Base-by-base conservation (phyloP, 2,888 invertebrate genomes). In the Agriopis aurantiaria region DNA sequence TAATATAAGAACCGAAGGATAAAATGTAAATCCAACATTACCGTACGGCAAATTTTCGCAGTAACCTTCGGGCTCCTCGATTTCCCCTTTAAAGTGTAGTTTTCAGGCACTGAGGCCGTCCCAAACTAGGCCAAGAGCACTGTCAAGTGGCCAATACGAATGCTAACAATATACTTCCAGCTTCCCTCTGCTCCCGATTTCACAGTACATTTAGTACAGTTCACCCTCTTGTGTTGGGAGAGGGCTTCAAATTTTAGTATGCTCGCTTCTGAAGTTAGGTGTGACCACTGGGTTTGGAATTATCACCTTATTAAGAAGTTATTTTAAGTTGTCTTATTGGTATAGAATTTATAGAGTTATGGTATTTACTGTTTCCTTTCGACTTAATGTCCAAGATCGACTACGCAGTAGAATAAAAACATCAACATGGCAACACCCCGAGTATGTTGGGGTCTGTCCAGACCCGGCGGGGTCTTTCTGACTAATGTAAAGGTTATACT, bases 81-180 rank as follows among this genome's bases (percentile, higher is more conserved):
- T 40, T 52, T 12, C 61, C 41, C n/a, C 62, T 52, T n/a, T n/a
- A n/a, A 40, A 46, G 49, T 51, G 57, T 57, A 52, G 52, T 57
- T 61, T 65, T 52, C 57, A 69, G 65, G 56, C 45, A 68, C 62
- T 64, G 4, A 56, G 51, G 23, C 41, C 55, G 53, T 52, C 51
- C 45, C 23, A 41, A 46, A 65, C 61, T 65, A 57, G 56, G 61
- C 61, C 65, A 69, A 69, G 65, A 69, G 69, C 65, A 10, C 52
- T 12, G 65, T 69, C 56, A 57, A 69, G 65, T 57, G 65, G 65
- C 65, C 65, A 65, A 65, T 57, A 61, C 65, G 57, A 58, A 63
- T 58, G 68, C 58, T 68, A 59, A 68, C 68, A 64, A 53, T 49
- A 58, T 46, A 53, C 59, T 41, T 53, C 23, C 33, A 60, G 41